Evolutionary conservation across 2,797 vertebrate genomes (phyloP), one percentile per base, ranked within the genome.

Genomic region (Synanceia verrucosa): DNA sequence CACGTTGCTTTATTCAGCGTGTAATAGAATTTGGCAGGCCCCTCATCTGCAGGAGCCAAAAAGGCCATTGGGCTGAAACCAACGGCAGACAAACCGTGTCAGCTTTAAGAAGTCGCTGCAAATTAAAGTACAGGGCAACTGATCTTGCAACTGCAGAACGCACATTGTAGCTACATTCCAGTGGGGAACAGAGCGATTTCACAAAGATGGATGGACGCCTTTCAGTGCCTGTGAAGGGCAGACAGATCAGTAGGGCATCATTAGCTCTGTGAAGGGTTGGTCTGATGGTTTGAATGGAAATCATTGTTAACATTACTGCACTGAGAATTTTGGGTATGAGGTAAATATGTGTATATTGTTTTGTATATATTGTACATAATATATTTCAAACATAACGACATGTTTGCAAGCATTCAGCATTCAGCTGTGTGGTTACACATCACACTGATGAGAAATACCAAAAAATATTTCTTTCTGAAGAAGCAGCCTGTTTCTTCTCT

Each of bases 11-110:
- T 87, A 89, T 84, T 79, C 84, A 68, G 83, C 82, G 59, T 87
- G 78, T 85, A 87, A 89, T 84, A 83, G 88, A 87, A 86, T 87
- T 82, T 90, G 89, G 82, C 73, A 77, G 73, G 34, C 50, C 53
- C 57, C 52, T 61, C 66, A 52, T 83, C 66, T 71, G 52, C 46
- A 23, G 56, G 62, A 81, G 85, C 88, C 83, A 87, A 88, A 82
- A 78, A 73, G 76, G 59, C 79, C 78, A 69, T 46, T 68, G 88
- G 90, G 80, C 81, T 65, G 82, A 82, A 73, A 81, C 67, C 61
- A 52, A 69, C 21, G 41, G 70, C 79, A 67, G 71, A 73, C 79
- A 81, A 77, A 81, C 78, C 55, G 60, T 80, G 68, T 78, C 85
- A 57, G 79, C 75, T 78, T 84, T 74, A 61, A 87, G 83, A 86